phyloP scores from a whole-genome alignment of 2,888 invertebrate genomes.

The Nomada fucata region DNA sequence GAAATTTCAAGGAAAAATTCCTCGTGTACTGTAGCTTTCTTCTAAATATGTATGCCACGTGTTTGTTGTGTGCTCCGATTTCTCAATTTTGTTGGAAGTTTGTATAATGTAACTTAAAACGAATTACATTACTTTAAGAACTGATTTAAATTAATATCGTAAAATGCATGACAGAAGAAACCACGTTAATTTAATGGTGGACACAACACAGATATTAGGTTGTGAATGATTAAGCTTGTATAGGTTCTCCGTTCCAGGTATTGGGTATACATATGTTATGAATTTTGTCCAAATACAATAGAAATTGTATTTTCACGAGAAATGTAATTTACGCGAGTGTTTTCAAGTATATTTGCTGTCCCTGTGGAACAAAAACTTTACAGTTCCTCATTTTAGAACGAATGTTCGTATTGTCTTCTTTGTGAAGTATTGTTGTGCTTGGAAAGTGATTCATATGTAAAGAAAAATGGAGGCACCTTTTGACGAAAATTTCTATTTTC shows the following conservation, averaged over 20 bases:
- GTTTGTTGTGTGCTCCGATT: constrained; percentile 22
- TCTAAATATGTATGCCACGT: constrained; percentile 22
- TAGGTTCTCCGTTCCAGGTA: constrained; percentile 62
- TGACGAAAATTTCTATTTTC: constrained; percentile 71
- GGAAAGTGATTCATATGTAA: constrained; percentile 57
- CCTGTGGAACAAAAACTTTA: constrained; percentile 61
- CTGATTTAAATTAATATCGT: constrained; percentile 22
- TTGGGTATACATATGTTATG: constrained; percentile 42
- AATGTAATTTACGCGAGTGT: constrained; percentile 54
- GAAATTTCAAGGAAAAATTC: constrained; percentile 20
- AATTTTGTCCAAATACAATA: constrained; percentile 62
- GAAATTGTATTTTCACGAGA: constrained; percentile 67
- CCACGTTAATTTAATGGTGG: constrained; percentile 12
- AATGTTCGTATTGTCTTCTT: constrained; percentile 64
- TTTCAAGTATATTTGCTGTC: constrained; percentile 66
- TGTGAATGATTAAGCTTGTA: background rate
- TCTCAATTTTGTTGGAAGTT: constrained; percentile 20
- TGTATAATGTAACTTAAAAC: constrained; percentile 39
- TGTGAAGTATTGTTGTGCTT: constrained; percentile 67
- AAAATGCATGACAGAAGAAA: constrained; percentile 9
- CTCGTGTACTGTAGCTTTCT: no score
- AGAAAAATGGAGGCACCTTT: constrained; percentile 48
- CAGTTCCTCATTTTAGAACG: constrained; percentile 69
- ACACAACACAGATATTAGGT: background rate
- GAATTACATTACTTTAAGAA: constrained; percentile 17